Evolutionary conservation across 92 coral and sea anemone species (phyloP).

Genomic region (Epizoanthus illoricatus): DNA sequence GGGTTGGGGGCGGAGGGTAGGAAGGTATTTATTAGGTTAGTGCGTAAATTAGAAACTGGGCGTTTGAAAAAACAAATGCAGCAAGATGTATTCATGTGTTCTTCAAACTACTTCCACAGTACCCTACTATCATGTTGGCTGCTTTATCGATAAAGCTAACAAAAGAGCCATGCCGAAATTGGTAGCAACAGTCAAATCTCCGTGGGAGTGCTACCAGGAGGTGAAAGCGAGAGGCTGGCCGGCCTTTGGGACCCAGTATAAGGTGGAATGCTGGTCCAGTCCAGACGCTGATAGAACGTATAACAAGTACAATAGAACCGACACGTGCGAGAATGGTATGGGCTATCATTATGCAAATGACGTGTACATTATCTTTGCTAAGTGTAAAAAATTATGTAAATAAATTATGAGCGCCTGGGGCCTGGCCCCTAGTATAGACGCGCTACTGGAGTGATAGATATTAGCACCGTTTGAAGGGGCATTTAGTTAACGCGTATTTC

Average conservation of each 20-base stretch:
- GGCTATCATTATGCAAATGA: neutral
- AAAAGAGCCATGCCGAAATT: neutral
- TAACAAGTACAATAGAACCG: slow-evolving; percentile 1
- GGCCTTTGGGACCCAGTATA: slow-evolving; percentile 26
- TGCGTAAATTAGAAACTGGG: too few species aligned
- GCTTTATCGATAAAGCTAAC: neutral
- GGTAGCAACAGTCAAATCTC: neutral
- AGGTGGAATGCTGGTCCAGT: slow-evolving; percentile 28
- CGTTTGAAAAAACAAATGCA: too few species aligned
- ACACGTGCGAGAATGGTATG: slow-evolving; percentile 16
- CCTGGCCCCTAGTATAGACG: too few species aligned
- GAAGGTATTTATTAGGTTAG: too few species aligned
- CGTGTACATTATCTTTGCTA: too few species aligned
- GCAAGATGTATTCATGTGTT: too few species aligned
- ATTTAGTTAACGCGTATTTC: too few species aligned
- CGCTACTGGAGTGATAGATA: too few species aligned
- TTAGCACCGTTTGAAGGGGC: too few species aligned
- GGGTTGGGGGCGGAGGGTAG: too few species aligned
- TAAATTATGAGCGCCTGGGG: too few species aligned
- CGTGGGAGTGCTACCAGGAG: slow-evolving; percentile 26
- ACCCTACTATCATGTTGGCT: slow-evolving; percentile 11
- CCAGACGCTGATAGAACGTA: slow-evolving; percentile 11
- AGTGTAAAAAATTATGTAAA: neutral
- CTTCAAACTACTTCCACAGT: neutral
- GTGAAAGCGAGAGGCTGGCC: slow-evolving; percentile 21